phyloP scores from a whole-genome alignment of 2,113 vertebrate genomes.

The Tetrao urogallus region DNA sequence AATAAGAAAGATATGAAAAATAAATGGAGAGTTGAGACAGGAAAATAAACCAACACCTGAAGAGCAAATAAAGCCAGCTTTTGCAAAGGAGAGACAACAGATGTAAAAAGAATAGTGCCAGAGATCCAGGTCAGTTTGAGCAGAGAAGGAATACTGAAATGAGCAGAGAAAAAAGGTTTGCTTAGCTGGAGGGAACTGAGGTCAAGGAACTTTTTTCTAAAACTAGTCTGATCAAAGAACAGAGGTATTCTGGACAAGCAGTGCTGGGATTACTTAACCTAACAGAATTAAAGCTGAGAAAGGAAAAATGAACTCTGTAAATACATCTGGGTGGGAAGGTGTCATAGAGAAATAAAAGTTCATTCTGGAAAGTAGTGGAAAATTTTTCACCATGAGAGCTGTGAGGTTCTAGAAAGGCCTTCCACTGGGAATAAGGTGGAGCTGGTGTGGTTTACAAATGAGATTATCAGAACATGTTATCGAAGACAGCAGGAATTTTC shows the following conservation, averaged over 20 bases:
- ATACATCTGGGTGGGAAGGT: not conserved
- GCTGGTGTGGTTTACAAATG: not conserved
- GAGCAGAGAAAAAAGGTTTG: not conserved
- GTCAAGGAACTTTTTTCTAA: not conserved
- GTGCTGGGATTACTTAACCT: not conserved
- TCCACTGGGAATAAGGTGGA: not conserved
- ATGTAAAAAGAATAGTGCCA: not conserved
- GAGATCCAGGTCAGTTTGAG: not conserved
- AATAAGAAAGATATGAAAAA: not conserved
- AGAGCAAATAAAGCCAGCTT: not conserved
- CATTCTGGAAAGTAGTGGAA: not conserved
- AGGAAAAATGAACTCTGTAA: not conserved
- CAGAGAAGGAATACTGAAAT: not conserved
- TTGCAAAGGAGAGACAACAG: not conserved
- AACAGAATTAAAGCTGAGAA: not conserved
- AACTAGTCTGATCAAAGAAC: not conserved
- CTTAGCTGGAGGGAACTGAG: not conserved
- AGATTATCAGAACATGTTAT: not conserved
- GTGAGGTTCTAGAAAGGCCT: not conserved
- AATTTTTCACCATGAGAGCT: not conserved
- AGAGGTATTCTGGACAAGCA: not conserved
- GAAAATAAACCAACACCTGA: constrained; percentile 10
- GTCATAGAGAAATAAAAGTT: not conserved
- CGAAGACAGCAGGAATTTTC: not conserved
- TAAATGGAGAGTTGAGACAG: not conserved